Base-by-base conservation (phyloP, 2,113 vertebrate species). In the Myotis davidii region DNA sequence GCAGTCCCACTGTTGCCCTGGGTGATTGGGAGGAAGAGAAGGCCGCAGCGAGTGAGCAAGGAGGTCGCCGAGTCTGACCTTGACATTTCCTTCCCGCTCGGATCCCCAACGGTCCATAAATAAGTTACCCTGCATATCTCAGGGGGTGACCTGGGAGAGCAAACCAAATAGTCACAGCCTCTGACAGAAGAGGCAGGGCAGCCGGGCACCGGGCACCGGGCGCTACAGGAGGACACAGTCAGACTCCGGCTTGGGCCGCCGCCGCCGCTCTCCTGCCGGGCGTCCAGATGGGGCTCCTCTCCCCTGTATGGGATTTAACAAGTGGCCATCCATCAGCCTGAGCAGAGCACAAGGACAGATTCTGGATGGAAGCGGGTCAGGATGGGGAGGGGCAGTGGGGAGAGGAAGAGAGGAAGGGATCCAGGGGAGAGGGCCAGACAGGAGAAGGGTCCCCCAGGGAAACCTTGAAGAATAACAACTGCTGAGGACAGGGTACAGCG, bases 201-300 rank as follows among this genome's bases (percentile, higher is more conserved):
- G 65, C 42, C 39, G 6, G 39, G 39, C 39, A 0, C 14, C 0
- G 3, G 32, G 67, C 8, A 0, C 59, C 59, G 23, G 1, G 27
- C 25, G 29, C 94, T 98, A 98, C 1, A 98, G 97, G 21, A 99
- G 88, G 73, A 82, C 29, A 2, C 99, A 99, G 95, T 99, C 99
- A 0, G 98, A 98, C 45, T 99, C 99, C 0, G 93, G 96, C 83
- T 98, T 98, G 21, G 97, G 92, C 97, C 98, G 79, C 82, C 91
- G 97, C 37, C 99, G 95, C 59, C 99, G 98, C 82, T 98, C 98
- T 5, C 97, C 96, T 0, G 97, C 90, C 0, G 89, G 96, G 1
- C 99, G 99, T 25, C 96, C 65, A 0, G 98, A n/a, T 0, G 90
- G 0, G 83, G 94, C 59, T 98, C 98, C 98, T 96, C 99, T 98